Conservation (phyloP, 2,113 vertebrate genomes). For the Tichodroma muraria region DNA sequence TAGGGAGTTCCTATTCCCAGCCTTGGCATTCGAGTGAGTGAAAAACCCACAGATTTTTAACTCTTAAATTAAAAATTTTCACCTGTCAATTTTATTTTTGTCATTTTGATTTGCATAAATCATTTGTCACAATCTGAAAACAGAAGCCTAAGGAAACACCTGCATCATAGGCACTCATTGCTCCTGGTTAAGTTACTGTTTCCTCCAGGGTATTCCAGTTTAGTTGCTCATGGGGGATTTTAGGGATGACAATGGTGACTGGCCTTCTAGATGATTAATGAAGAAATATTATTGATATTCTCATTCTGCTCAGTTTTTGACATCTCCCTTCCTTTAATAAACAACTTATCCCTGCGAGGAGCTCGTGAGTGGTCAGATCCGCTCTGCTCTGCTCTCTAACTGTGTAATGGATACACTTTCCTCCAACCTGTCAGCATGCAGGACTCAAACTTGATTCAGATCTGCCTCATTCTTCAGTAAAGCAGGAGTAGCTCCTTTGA, state of each 20-base stretch:
- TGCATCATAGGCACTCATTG: neutral
- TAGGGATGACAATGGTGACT: neutral
- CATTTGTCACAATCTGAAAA: neutral
- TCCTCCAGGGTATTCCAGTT: neutral
- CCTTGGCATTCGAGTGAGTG: neutral
- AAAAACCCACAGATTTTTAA: neutral
- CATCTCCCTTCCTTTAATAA: neutral
- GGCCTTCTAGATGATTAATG: slow-evolving; percentile 3
- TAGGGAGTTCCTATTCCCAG: neutral
- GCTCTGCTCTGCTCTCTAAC: neutral
- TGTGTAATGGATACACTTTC: neutral
- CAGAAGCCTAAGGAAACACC: slow-evolving; percentile 45
- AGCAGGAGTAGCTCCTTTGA: slow-evolving; percentile 19
- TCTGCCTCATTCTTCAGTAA: neutral
- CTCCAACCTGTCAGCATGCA: neutral
- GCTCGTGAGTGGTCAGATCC: neutral
- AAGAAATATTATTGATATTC: slow-evolving; percentile 26
- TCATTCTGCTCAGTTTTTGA: slow-evolving; percentile 10
- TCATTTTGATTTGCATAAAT: slow-evolving; percentile 36
- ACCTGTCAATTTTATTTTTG: neutral
- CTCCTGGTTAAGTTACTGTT: neutral
- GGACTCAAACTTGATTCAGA: neutral
- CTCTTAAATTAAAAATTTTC: neutral
- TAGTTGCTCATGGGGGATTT: neutral
- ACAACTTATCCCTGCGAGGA: neutral